A percentile compares a stretch with the other conserved stretches of the same genome.
Evolutionary conservation across 2,113 vertebrate species (phyloP).

Genomic region (Galbula dea): DNA sequence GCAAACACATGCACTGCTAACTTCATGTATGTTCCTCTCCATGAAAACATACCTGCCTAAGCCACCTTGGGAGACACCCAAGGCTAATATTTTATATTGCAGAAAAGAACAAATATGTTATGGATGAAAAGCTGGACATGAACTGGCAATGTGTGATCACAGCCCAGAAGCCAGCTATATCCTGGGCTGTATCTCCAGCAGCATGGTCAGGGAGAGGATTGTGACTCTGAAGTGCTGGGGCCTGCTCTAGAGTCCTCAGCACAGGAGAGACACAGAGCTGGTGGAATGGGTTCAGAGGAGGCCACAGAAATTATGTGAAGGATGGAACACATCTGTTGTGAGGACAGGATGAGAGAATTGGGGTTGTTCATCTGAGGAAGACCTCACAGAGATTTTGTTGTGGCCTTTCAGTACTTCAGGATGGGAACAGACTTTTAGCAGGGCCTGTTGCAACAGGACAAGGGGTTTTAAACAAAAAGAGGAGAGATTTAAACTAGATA

Average conservation of each 20-base stretch:
- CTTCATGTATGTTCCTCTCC: neutral
- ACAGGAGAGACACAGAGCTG: neutral
- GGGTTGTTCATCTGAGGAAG: neutral
- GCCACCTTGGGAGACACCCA: neutral
- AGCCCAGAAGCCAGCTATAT: neutral
- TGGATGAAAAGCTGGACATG: neutral
- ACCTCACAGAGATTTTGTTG: neutral
- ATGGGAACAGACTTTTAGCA: neutral
- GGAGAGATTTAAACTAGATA: neutral
- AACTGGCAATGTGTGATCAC: neutral
- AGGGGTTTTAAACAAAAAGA: neutral
- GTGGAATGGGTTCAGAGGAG: neutral
- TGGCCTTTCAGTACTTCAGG: neutral
- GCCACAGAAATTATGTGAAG: neutral
- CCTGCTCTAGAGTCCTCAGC: neutral
- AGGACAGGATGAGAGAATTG: neutral
- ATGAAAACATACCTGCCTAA: neutral
- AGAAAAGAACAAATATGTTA: neutral
- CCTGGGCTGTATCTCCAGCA: neutral
- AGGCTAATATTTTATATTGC: neutral
- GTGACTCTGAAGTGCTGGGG: neutral
- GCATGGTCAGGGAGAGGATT: neutral
- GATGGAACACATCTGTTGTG: neutral
- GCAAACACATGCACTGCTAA: neutral
- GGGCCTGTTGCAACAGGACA: neutral